Evolutionary conservation across 2,888 invertebrate genomes (phyloP).

Genomic region (Patella depressa): DNA sequence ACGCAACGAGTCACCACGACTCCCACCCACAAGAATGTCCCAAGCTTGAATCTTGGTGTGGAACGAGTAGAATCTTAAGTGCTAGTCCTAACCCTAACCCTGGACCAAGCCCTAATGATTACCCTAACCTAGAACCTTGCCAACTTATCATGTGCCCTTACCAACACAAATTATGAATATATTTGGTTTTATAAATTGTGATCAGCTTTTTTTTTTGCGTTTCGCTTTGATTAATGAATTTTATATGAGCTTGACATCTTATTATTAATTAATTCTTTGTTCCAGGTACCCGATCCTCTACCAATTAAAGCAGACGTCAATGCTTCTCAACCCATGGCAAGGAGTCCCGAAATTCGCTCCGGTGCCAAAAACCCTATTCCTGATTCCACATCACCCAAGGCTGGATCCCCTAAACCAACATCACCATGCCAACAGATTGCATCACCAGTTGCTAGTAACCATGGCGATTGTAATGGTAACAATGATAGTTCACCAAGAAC

Average conservation of each 20-base stretch:
- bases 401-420: slow-evolving; percentile 30
- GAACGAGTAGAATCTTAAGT: no score
- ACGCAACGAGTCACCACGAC: no score
- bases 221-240: not conserved
- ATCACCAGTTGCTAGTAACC: slow-evolving; percentile 41
- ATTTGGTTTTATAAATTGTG: not conserved
- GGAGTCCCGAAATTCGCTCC: slow-evolving; percentile 36
- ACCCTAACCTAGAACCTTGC: no score
- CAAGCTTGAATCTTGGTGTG: no score
- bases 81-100: no score
- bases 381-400: slow-evolving; percentile 18
- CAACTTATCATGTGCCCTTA: no score
- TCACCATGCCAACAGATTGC: slow-evolving; percentile 35
- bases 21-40: no score
- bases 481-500: slow-evolving; percentile 29
- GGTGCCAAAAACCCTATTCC: slow-evolving; percentile 51
- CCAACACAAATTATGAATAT: no score
- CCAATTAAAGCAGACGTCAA: slow-evolving; percentile 44
- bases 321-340: slow-evolving; percentile 31
- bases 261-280: not conserved
- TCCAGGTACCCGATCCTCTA: slow-evolving; percentile 48
- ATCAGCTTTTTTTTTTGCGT: not conserved
- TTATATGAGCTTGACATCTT: no score
- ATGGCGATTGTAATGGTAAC: not conserved
- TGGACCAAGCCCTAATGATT: no score